Conservation (phyloP, 2,888 invertebrate species). For the Agrenia bidenticulata region DNA sequence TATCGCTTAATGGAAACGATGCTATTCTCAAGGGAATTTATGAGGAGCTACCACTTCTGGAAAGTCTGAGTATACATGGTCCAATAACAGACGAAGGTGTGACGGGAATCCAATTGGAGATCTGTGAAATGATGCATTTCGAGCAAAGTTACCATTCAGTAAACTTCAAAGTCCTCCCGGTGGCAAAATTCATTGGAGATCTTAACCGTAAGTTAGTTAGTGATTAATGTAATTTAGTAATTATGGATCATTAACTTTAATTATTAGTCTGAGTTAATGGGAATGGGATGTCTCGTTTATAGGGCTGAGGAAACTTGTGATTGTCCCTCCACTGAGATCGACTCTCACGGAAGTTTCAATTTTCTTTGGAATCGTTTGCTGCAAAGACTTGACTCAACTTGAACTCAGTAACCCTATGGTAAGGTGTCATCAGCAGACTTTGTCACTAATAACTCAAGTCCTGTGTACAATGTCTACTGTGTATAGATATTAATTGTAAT, state of each 20-base stretch:
- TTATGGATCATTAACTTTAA: background rate
- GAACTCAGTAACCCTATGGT: constrained; percentile 23
- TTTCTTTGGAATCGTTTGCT: constrained; percentile 33
- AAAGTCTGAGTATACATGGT: constrained; percentile 25
- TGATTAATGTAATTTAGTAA: background rate
- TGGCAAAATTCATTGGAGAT: constrained; percentile 24
- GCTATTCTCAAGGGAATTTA: constrained; percentile 29
- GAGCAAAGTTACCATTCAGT: constrained; percentile 28
- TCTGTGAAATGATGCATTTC: constrained; percentile 31
- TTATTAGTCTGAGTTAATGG: too few species aligned
- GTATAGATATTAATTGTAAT: too few species aligned
- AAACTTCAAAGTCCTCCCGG: background rate
- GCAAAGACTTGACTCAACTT: constrained; percentile 22
- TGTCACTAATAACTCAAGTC: background rate
- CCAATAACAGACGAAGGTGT: constrained; percentile 33
- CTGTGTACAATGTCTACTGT: too few species aligned
- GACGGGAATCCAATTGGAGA: constrained; percentile 25
- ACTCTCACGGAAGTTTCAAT: constrained; percentile 30
- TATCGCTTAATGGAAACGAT: constrained; percentile 31
- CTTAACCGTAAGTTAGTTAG: constrained; percentile 24
- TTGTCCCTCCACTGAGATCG: constrained; percentile 18
- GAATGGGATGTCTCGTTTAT: too few species aligned
- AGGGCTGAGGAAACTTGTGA: constrained; percentile 26
- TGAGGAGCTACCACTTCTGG: constrained; percentile 23
- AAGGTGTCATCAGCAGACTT: background rate